Conservation (phyloP, 2,113 vertebrate genomes). For the Stictonetta naevosa region DNA sequence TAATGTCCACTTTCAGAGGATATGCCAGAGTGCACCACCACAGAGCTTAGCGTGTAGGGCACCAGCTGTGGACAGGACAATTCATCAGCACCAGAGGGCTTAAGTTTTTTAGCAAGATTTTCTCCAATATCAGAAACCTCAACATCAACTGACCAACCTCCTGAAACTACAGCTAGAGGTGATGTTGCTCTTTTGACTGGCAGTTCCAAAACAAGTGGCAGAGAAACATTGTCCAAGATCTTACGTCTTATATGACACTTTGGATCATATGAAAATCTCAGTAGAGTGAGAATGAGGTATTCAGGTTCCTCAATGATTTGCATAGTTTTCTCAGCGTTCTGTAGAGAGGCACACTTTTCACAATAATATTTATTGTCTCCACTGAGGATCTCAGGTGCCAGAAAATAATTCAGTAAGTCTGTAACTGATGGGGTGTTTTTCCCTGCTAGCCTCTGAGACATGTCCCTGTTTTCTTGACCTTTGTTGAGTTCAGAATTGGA, state of each 20-base stretch:
- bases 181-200: constrained; percentile 81
- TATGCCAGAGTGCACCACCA: constrained; percentile 97
- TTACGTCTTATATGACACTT: constrained; percentile 94
- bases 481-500: constrained; percentile 40
- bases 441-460: constrained; percentile 71
- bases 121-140: constrained; percentile 88
- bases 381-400: constrained; percentile 95
- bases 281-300: constrained; percentile 96
- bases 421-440: constrained; percentile 85
- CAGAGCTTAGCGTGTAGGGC: constrained; percentile 91
- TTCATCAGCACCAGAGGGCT: constrained; percentile 90
- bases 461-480: constrained; percentile 48
- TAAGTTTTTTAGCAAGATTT: constrained; percentile 95
- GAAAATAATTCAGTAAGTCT: constrained; percentile 94
- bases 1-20: constrained; percentile 99
- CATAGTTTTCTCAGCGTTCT: constrained; percentile 94
- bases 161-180: constrained; percentile 64
- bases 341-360: constrained; percentile 93
- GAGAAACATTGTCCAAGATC: constrained; percentile 93
- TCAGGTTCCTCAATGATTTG: constrained; percentile 91
- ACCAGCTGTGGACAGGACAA: constrained; percentile 74
- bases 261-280: constrained; percentile 96
- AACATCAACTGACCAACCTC: constrained; percentile 77
- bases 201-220: constrained; percentile 87
- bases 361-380: constrained; percentile 98